These are phyloP conservation scores for Pseudochromis fuscus DNA, from an alignment of 2,797 vertebrate genomes.

Conservation along the genomic window DNA sequence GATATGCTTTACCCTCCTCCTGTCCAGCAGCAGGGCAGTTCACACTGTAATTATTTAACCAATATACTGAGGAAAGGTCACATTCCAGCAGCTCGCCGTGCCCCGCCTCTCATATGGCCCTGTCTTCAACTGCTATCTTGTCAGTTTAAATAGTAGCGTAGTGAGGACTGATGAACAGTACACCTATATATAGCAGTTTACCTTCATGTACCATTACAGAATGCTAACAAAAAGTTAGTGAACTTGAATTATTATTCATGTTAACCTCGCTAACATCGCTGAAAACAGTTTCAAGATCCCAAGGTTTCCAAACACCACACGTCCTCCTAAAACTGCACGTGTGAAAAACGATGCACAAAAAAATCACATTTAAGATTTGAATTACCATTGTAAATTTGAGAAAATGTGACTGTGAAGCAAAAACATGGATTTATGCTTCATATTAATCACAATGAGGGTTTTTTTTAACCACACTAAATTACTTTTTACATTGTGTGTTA, in stretches of 20 bases:
- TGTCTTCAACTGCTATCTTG: conserved; percentile 30
- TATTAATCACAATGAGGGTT: not conserved
- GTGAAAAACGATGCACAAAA: not conserved
- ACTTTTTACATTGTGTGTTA: not conserved
- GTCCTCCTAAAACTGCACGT: not conserved
- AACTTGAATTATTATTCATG: not conserved
- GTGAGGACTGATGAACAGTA: conserved; percentile 26
- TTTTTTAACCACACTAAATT: conserved; percentile 8
- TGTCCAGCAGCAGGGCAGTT: conserved; percentile 35
- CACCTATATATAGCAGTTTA: not conserved
- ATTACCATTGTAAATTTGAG: not conserved
- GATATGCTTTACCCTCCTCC: conserved; percentile 33
- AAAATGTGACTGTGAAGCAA: not conserved
- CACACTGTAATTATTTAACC: conserved; percentile 61
- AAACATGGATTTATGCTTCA: not conserved
- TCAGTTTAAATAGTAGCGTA: conserved; percentile 29
- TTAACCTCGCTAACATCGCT: too few species aligned
- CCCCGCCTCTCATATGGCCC: conserved; percentile 38
- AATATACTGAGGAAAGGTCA: conserved; percentile 66
- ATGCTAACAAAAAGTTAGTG: not conserved
- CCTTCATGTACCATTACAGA: not conserved
- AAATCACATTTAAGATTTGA: not conserved
- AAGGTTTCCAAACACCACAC: not conserved
- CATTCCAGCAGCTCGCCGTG: conserved; percentile 60
- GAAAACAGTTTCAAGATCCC: not conserved